phyloP scores from a whole-genome alignment of 2,888 invertebrate genomes.

The Phyto melanocephala region DNA sequence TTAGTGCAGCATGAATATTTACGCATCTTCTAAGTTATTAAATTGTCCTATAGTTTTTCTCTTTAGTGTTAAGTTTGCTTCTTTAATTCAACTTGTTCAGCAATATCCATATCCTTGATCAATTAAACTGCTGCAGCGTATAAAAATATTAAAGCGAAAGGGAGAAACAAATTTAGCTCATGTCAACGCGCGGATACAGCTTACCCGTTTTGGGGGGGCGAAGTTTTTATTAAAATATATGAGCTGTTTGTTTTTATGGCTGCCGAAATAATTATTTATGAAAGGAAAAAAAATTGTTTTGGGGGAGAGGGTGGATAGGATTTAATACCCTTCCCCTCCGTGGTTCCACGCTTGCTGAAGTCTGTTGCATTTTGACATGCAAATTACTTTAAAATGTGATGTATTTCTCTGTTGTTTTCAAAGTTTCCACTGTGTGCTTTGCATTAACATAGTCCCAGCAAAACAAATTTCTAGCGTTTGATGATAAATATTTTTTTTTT shows the following conservation, averaged over 20 bases:
- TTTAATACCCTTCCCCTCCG: too few relatives aligned
- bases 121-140: background rate
- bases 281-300: too few relatives aligned
- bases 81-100: background rate
- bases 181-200: too few relatives aligned
- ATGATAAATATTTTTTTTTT: background rate
- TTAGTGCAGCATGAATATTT: too few relatives aligned
- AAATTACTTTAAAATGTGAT: conserved; percentile 51
- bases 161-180: too few relatives aligned
- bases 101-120: background rate
- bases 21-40: too few relatives aligned
- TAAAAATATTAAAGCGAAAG: conserved; percentile 1
- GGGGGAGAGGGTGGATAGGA: too few relatives aligned
- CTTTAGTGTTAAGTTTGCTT: background rate
- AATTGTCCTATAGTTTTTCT: background rate
- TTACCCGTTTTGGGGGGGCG: too few relatives aligned
- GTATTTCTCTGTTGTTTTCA: conserved; percentile 14
- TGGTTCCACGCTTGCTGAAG: too few relatives aligned
- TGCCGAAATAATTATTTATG: too few relatives aligned
- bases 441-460: background rate
- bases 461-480: background rate
- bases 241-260: too few relatives aligned
- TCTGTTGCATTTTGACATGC: conserved; percentile 61
- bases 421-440: background rate
- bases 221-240: too few relatives aligned